Evolutionary conservation across 2,113 vertebrate species (phyloP), one percentile per base, ranked within the genome.

Genomic region (Apteryx owenii): DNA sequence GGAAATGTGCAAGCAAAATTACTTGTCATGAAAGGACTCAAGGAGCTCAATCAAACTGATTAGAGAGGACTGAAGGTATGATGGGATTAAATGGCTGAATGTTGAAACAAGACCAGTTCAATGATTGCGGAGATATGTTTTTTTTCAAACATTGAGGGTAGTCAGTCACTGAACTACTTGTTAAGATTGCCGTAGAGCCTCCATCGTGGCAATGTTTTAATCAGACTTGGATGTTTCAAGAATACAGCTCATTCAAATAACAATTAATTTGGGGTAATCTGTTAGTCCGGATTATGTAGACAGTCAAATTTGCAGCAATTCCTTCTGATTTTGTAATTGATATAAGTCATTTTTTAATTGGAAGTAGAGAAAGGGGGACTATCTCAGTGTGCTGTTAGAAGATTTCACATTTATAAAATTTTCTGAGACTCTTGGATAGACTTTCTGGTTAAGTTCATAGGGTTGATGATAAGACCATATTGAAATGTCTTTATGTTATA

Each of bases 121-220:
- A 44, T 64, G 26, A 69, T 2, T 18, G 51, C 64, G 9, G 9
- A 33, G 29, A 51, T 0, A 0, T 38, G n/a, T 31, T 25, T 17
- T 7, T 33, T 68, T 61, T 42, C 12, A 5, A 13, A 76, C 44
- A 54, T 76, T 73, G 5, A 61, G 14, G 28, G 4, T 12, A 71
- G 16, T 62, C 28, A 65, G 5, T 48, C 38, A 42, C 12, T 61
- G 23, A 54, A 53, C 8, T 73, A 60, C 26, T 80, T 68, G 7
- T n/a, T 77, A 80, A 72, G 18, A 48, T n/a, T 85, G 14, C 9
- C 58, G 58, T 26, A 22, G 12, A 70, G 12, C 66, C 36, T 83
- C 82, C 58, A 77, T 6, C 48, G 17, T 66, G 17, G 10, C 17
- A 72, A 66, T 10, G 58, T 56, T 85, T 88, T 65, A 73, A 77